A percentile compares a stretch with the other conserved stretches of the same genome.
Conservation (phyloP, 35 echinoderm and acorn worm genomes). For the Hemicentrotus pulcherrimus region DNA sequence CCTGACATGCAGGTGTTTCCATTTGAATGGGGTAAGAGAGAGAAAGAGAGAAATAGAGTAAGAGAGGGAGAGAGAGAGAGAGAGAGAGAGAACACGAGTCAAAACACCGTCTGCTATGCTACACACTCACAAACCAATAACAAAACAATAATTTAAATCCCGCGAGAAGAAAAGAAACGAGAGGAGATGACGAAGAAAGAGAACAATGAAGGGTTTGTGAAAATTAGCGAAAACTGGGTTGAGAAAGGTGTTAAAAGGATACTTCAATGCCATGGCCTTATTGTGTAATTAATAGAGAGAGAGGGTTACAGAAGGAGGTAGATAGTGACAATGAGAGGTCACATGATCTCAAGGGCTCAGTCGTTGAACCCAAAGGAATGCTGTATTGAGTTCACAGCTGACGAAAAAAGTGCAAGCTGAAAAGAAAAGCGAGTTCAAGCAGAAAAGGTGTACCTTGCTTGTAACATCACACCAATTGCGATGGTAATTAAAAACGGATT, state of each 20-base stretch:
- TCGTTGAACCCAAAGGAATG: slow-evolving; percentile 39
- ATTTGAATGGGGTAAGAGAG: not conserved
- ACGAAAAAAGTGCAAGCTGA: slow-evolving; percentile 16
- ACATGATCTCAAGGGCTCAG: not conserved
- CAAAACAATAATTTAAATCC: slow-evolving; percentile 20
- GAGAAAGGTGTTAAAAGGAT: slow-evolving; percentile 34
- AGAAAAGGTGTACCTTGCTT: not conserved
- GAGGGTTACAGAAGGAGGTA: not conserved
- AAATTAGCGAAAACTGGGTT: slow-evolving; percentile 14
- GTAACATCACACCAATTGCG: not conserved
- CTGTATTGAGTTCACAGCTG: not conserved
- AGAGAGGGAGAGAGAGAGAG: not conserved
- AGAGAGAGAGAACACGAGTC: slow-evolving; percentile 20
- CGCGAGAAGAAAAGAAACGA: slow-evolving; percentile 20
- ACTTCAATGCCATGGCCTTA: not conserved
- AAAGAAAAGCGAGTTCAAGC: not conserved
- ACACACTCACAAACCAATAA: slow-evolving; percentile 6
- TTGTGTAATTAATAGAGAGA: slow-evolving; percentile 25
- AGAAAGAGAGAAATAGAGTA: not conserved
- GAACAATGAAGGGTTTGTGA: slow-evolving; percentile 9
- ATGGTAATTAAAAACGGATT: not conserved
- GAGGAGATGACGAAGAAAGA: not conserved
- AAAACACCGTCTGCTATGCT: slow-evolving; percentile 40
- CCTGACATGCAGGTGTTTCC: slow-evolving; percentile 36
- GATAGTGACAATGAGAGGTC: not conserved